These are phyloP conservation scores for Calonectris borealis DNA, from an alignment of 2,113 vertebrate species.

Conservation along the genomic window DNA sequence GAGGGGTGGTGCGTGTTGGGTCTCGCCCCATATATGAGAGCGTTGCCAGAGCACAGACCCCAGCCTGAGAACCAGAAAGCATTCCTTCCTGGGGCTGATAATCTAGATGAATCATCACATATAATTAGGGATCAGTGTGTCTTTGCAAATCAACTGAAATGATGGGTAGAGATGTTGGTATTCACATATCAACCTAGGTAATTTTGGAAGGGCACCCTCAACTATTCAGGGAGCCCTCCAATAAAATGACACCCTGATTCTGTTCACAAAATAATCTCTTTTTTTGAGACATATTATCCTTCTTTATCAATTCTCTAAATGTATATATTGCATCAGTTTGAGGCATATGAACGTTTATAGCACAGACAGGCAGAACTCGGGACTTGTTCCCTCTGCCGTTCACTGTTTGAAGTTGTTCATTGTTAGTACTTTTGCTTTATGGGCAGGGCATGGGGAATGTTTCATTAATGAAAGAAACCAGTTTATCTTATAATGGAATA, in stretches of 20 bases:
- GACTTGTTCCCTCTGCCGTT: neutral
- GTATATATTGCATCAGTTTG: neutral
- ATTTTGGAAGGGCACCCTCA: neutral
- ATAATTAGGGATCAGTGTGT: neutral
- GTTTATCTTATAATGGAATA: neutral
- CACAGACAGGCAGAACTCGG: neutral
- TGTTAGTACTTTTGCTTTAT: neutral
- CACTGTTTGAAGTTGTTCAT: neutral
- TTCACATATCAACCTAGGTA: neutral
- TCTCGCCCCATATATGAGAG: neutral
- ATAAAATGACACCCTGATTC: neutral
- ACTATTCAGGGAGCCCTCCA: neutral
- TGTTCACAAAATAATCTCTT: neutral
- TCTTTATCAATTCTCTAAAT: neutral
- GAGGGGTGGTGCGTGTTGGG: neutral
- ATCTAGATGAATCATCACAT: neutral
- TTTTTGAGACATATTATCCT: neutral
- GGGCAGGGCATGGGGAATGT: neutral
- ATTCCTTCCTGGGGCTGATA: neutral
- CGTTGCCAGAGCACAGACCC: neutral
- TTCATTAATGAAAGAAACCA: neutral
- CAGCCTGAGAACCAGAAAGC: neutral
- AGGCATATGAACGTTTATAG: neutral
- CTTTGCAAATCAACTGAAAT: neutral
- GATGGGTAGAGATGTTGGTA: neutral